A percentile compares a stretch with the other conserved stretches of the same genome.
phyloP scores from a whole-genome alignment of 2,888 invertebrate genomes.

The Megamerina dolium region DNA sequence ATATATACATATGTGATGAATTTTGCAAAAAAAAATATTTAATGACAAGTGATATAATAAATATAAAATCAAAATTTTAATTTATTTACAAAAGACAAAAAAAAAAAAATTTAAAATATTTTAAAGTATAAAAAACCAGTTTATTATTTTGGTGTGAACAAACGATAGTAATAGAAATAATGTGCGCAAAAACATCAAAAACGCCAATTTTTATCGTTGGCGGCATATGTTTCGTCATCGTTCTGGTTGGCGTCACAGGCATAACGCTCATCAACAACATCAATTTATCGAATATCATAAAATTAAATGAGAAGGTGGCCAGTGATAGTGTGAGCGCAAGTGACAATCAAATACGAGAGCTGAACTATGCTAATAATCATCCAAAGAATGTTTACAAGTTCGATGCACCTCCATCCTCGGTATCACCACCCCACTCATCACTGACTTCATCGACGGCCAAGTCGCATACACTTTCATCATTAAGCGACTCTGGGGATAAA shows the following conservation, averaged over 20 bases:
- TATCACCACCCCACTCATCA: not conserved
- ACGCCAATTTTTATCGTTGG: conserved; percentile 45
- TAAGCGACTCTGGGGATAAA: conserved; percentile 7
- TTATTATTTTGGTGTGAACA: not conserved
- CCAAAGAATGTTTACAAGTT: conserved; percentile 40
- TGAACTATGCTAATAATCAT: conserved; percentile 43
- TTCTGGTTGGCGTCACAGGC: conserved; percentile 53
- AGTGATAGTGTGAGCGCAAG: conserved; percentile 42
- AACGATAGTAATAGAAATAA: conserved; percentile 19
- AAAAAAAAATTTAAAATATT: not conserved
- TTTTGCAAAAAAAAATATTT: no score
- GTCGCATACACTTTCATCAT: not conserved
- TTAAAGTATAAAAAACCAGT: not conserved
- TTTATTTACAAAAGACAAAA: not conserved
- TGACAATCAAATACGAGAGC: conserved; percentile 37
- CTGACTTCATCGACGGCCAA: not conserved
- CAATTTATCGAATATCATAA: conserved; percentile 45
- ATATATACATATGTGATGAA: no score
- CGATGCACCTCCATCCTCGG: conserved; percentile 10
- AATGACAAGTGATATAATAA: no score
- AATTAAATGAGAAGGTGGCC: conserved; percentile 46
- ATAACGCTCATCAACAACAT: conserved; percentile 51
- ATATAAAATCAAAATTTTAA: no score
- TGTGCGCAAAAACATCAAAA: conserved; percentile 46
- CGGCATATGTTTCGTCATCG: conserved; percentile 50